Evolutionary conservation across 2,888 invertebrate species (phyloP), one percentile per base, ranked within the genome.

Genomic region (Bibio marci): DNA sequence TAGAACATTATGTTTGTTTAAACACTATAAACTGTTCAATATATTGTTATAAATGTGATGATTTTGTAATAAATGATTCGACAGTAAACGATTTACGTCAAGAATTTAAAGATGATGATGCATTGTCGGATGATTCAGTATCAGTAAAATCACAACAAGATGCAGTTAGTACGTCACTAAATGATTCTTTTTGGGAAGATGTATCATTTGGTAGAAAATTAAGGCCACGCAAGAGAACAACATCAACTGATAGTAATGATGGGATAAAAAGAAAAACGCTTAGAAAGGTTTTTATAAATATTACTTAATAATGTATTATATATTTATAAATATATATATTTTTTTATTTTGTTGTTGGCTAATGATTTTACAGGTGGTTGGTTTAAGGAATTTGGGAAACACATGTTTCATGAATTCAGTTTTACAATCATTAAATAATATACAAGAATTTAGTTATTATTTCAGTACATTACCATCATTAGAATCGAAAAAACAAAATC

Each of bases 401-500:
- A 85, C 83, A 37, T 85, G 83, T 59, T 85, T 83, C 55, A 83
- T 85, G 83, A 83, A 83, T 62, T 80, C 81, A 15, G 83, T 83
- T 42, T 63, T 85, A 43, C 85, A 85, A 57, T 81, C 81, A 48
- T 66, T 85, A 62, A 83, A 82, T 56, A 82, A 83, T 59, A 82
- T 83, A 53, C 78, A 80, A 57, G 79, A 80, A 53, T 85, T 85
- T 56, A 81, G 80, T 59, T 76, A 75, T 50, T 85, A 82, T 58
- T 78, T 85, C 50, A 81, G 77, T 55, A 73, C 78, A 55, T 62
- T 82, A 55, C 83, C 82, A 11, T 73, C 79, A 3, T 58, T 83
- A 45, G 80, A 82, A 52, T 63, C 58, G 8, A 49, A 48, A 32
- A 41, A 45, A 14, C 40, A 42, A 19, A 59, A 61, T 35, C 53